A percentile compares a stretch with the other conserved stretches of the same genome.
Conservation (phyloP, 2,888 invertebrate species). For the Tiliacea citrago region DNA sequence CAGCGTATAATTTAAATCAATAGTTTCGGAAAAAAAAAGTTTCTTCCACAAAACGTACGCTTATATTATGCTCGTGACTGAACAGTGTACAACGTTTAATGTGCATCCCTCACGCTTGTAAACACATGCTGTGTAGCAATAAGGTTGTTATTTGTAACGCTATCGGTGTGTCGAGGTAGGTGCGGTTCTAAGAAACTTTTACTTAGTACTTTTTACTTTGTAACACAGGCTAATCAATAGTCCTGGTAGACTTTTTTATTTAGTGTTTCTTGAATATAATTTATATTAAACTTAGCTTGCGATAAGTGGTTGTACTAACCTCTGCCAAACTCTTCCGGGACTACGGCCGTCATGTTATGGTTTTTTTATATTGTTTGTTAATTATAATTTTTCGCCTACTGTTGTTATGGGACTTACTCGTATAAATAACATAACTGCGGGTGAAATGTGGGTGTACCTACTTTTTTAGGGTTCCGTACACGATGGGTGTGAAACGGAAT, state of each 20-base stretch:
- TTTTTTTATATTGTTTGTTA: background rate
- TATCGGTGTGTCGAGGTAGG: background rate
- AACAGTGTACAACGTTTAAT: constrained; percentile 42
- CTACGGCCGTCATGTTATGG: background rate
- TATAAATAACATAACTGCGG: too few species aligned
- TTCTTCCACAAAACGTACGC: background rate
- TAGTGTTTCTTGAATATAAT: background rate
- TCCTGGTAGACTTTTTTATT: background rate
- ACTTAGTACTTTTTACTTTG: background rate
- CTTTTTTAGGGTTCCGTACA: too few species aligned
- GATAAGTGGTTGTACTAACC: background rate
- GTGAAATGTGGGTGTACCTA: too few species aligned
- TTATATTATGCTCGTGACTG: constrained; percentile 7
- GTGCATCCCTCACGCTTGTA: constrained; percentile 55
- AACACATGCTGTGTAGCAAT: constrained; percentile 42
- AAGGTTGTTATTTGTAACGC: constrained; percentile 19
- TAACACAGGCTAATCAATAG: background rate
- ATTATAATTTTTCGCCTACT: background rate
- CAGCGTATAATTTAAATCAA: background rate
- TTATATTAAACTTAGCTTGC: background rate
- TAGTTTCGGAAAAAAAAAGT: background rate
- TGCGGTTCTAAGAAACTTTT: background rate
- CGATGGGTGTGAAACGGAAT: too few species aligned
- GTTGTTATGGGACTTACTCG: background rate
- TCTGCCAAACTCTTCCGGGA: background rate